Evolutionary conservation across 2,888 invertebrate species (phyloP).

Genomic region (Polia nebulosa): DNA sequence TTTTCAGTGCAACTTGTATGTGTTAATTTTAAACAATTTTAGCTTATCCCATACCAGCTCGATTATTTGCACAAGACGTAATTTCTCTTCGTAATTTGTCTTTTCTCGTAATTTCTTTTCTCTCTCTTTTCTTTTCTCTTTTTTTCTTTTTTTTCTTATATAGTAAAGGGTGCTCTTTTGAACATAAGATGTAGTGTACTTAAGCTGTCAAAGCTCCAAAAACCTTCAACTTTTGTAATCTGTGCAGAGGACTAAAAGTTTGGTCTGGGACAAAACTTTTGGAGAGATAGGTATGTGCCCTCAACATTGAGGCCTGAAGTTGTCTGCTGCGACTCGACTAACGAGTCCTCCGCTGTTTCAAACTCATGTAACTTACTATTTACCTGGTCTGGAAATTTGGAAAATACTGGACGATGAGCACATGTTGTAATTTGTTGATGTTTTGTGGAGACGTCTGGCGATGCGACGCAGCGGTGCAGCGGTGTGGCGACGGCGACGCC

Average conservation of each 20-base stretch:
- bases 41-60: neutral
- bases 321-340: neutral
- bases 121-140: no score
- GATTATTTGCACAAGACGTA: conserved; percentile 2
- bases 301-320: neutral
- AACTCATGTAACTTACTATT: neutral
- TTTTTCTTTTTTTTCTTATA: no score
- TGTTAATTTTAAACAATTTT: conserved; percentile 26
- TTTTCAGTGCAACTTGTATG: conserved; percentile 28
- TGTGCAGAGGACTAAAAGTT: neutral
- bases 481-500: conserved; percentile 46
- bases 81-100: no score
- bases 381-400: neutral
- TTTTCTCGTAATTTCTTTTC: no score
- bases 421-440: conserved; percentile 65
- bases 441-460: conserved; percentile 63
- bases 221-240: neutral
- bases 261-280: conserved; percentile 3
- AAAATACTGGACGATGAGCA: conserved; percentile 23
- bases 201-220: neutral
- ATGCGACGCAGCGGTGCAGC: conserved; percentile 25
- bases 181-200: neutral
- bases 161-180: neutral
- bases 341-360: neutral
- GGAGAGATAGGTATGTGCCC: neutral